Evolutionary conservation across 1,140 invertebrate genomes (phyloP), one percentile per base, ranked within the genome.

Genomic region (Trichogramma pretiosum): DNA sequence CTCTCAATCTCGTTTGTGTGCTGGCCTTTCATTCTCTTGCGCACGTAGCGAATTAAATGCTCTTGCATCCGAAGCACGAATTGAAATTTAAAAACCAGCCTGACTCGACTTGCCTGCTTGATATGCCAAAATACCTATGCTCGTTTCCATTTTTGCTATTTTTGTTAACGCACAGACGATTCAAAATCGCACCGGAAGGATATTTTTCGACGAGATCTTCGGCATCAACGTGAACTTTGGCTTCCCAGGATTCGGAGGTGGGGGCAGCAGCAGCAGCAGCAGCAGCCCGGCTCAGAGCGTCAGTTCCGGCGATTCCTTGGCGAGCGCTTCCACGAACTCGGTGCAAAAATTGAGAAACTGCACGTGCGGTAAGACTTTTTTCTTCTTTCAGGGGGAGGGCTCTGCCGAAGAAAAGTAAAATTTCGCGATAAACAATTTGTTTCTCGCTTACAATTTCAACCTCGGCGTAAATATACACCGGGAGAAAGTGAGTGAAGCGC

Each of bases 161-260:
- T 46, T 30, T 56, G 56, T 26, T 50, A 67, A 64, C 21, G 42
- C 48, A 41, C 44, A n/a, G 33, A 52, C 46, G 24, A 56, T 41
- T 16, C 43, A 22, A 34, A 77, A 77, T 60, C 73, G 73, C 47
- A 70, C 61, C 8, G 69, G 67, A 36, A 75, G 72, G 51, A 77
- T 82, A 63, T 68, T 82, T 44, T 82, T 82, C 52, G 80, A 82
- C 57, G 76, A 79, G 36, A 60, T 82, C 35, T 80, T 81, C 53
- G 77, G 77, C 22, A 66, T 80, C 22, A 70, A 72, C 26, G 36
- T 70, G 13, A 24, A 32, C 23, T 16, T 44, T 9, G 13, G 11
- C 13, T 17, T 24, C 17, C 7, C n/a, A 5, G 24, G 24, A 28
- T 11, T 5, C 24, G 24, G 5, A 5, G 24, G 24, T 11, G 24